Base-by-base conservation (phyloP, 1,140 invertebrate species). In the Lepidotrigona ventralis region DNA sequence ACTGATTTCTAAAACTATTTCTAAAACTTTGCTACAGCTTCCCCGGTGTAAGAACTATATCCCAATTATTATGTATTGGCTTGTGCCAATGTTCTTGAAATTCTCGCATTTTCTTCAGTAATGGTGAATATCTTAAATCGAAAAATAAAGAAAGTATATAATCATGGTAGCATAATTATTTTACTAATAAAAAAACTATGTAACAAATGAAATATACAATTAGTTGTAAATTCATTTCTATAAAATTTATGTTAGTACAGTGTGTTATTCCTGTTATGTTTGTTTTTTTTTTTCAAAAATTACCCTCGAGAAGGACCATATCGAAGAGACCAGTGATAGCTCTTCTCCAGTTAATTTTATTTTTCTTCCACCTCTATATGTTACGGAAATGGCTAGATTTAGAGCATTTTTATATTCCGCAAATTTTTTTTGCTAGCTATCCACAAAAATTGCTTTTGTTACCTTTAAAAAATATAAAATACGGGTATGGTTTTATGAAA, bases 231-330 rank as follows among this genome's bases (percentile, higher is more conserved):
- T 56, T 1, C 0, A 29, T 60, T n/a, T 11, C 2, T n/a, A 9
- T n/a, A 3, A 3, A n/a, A 60, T 60, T 23, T 8, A 60, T 15
- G n/a, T 19, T 21, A 1, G 2, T 11, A 66, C 4, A 29, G 17
- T 53, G 21, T 21, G 51, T 69, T 54, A 64, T 63, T 11, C 21
- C 26, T 33, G 33, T 2, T 33, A 2, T 33, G 2, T 33, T 33
- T 2, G 33, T 33, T 33, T 53, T 39, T 5, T 51, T 26, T 5
- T 64, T 53, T 60, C 78, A 77, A 76, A 63, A 69, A 73, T 81
- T 89, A 97, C 95, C 97, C 97, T 92, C 95, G 94, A 6, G 96
- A 95, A 29, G 96, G 95, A 78, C 96, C 95, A 91, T 97, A 98
- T 89, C 97, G 97, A 33, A 97, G 91, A 5, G 96, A 95, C 23